A percentile compares a stretch with the other conserved stretches of the same genome.
These are phyloP conservation scores for Drosophila histrio DNA, from an alignment of 2,888 invertebrate genomes.

Conservation along the genomic window DNA sequence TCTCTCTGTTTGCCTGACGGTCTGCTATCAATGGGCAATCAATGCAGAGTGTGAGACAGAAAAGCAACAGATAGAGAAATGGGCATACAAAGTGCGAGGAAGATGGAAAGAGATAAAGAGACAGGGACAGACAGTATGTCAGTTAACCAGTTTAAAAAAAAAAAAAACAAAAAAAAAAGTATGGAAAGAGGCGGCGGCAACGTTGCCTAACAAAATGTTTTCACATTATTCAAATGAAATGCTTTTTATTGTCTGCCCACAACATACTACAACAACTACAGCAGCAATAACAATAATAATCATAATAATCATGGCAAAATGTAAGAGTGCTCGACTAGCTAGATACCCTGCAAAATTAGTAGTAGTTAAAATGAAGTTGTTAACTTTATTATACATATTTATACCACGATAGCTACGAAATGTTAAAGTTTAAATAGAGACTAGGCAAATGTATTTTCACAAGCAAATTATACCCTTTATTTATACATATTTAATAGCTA, in stretches of 20 bases:
- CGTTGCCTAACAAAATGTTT: constrained; percentile 67
- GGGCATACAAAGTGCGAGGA: neutral
- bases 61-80: constrained; percentile 34
- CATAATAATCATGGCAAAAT: constrained; percentile 18
- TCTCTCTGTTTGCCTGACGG: neutral
- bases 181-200: constrained; percentile 17
- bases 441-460: neutral
- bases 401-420: no score
- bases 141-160: constrained; percentile 34
- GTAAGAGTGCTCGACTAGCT: neutral
- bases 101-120: neutral
- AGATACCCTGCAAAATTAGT: neutral
- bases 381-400: neutral
- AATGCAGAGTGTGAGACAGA: constrained; percentile 22
- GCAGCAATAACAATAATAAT: constrained; percentile 23
- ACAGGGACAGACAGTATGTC: constrained; percentile 4
- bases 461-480: neutral
- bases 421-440: no score
- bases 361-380: neutral
- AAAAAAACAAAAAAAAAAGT: neutral
- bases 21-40: constrained; percentile 59
- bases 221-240: constrained; percentile 74
- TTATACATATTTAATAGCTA: neutral
- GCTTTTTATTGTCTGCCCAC: constrained; percentile 66
- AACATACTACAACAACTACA: constrained; percentile 19